Evolutionary conservation across 1,140 invertebrate species (phyloP), one percentile per base, ranked within the genome.

Genomic region (Micrasema minimum): DNA sequence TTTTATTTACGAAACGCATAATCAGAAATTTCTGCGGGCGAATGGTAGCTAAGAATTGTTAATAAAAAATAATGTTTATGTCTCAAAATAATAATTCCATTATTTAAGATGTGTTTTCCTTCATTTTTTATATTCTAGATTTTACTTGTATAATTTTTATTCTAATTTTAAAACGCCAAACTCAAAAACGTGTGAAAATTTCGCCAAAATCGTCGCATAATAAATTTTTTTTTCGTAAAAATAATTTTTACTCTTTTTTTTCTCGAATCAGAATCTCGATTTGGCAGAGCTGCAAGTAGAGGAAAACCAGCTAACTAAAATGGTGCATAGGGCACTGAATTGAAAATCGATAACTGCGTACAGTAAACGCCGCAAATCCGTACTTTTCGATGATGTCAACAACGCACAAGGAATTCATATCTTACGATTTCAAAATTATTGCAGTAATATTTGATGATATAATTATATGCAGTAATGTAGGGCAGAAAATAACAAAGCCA

Each of bases 11-110:
- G 10, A 41, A 2, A 6, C 10, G 14, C 2, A 1, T n/a, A 43
- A 43, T 14, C 12, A n/a, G 2, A 22, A 50, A 22, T 50, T 18
- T 50, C 14, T 50, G 10, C 4, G 11, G 46, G 14, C 3, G 10
- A 22, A 22, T 22, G 16, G 14, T 10, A 10, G n/a, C 10, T 6
- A 2, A 14, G 51, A 26, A 16, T 26, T n/a, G 51, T 11, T 35
- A 35, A 55, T 23, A 55, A 55, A 55, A 55, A 55, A n/a, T n/a
- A n/a, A n/a, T n/a, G n/a, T 55, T 18, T 59, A 59, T 59, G 35
- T 59, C 35, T 59, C 55, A 59, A 59, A 55, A 59, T 31, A 31
- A 31, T 59, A 31, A 59, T 59, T 59, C 55, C 55, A 59, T 59
- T 38, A 59, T 16, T 59, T 59, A 59, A 59, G 31, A 18, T 38